Base-by-base conservation (phyloP, 1,140 invertebrate species). In the Rhizoglyphus robini region DNA sequence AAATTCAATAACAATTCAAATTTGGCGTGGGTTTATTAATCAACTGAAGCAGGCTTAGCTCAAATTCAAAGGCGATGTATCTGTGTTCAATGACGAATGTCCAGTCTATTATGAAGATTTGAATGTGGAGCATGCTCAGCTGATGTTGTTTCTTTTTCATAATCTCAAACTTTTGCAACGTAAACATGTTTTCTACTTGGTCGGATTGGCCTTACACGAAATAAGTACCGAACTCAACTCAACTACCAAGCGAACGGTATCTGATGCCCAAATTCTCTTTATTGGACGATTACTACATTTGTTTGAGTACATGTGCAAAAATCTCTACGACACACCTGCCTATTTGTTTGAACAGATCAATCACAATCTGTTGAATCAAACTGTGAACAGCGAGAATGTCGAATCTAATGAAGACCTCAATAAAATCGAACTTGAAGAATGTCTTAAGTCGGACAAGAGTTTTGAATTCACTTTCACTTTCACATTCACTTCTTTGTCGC, bases 151-250 rank as follows among this genome's bases (percentile, higher is more conserved):
- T 74, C 77, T 96, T 1, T 96, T 96, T 74, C 92, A 96, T 75
- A 90, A 89, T 2, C 75, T 96, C 30, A 92, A 90, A 71, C 77
- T 96, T 30, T 95, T 95, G 88, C 90, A 96, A 76, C 96, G 96
- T 75, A 96, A 96, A 76, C 86, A 86, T 2, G 87, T 97, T 0
- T 76, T 96, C n/a, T 78, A 95, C 41, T 73, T 77, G 38, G 72
- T 78, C 57, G 76, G 76, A 4, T 71, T 78, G 49, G 74, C 76
- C 13, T 65, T 79, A 20, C 69, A 76, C 36, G 70, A 69, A 32
- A 70, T 74, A 30, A 51, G 66, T 54, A 25, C 34, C 29, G 41
- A 59, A 48, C 66, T 70, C 8, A 58, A 62, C 13, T 25, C 38
- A 2, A 31, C 25, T 27, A 25, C 47, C 11, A 69, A 51, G 30